Percentiles rank a stretch among this genome's conserved stretches.
Evolutionary conservation across 1,140 invertebrate genomes (phyloP).

Genomic region (Drosophila fuyamai): DNA sequence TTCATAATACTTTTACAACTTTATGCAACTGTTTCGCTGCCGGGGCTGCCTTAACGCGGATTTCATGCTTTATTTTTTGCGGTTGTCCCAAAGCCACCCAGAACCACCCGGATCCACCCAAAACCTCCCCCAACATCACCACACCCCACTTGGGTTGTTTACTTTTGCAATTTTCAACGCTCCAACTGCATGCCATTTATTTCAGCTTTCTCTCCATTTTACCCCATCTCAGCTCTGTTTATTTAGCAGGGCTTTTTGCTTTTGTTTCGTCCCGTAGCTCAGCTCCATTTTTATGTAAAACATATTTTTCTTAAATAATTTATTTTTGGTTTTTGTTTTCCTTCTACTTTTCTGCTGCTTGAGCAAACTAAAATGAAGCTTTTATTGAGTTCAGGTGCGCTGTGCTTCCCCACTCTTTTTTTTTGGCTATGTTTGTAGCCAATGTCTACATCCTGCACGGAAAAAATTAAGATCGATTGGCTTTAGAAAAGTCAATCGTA

Average conservation of each 20-base stretch:
- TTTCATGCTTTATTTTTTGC: constrained; percentile 69
- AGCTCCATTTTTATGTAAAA: constrained; percentile 78
- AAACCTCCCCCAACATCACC: constrained; percentile 4
- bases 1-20: constrained; percentile 83
- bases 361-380: constrained; percentile 81
- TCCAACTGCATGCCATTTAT: constrained; percentile 81
- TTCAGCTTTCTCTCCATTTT: constrained; percentile 48
- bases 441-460: constrained; percentile 7
- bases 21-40: constrained; percentile 74
- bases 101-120: not conserved
- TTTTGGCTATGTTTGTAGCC: constrained; percentile 12
- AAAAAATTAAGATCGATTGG: not conserved
- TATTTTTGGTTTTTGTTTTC: constrained; percentile 68
- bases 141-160: constrained; percentile 58
- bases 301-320: constrained; percentile 84
- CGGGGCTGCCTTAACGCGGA: constrained; percentile 69
- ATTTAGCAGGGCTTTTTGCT: constrained; percentile 35
- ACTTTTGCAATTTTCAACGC: constrained; percentile 81
- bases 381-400: constrained; percentile 81
- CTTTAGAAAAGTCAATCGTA: not conserved
- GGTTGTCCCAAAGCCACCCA: constrained; percentile 13
- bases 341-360: constrained; percentile 74
- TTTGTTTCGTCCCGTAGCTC: constrained; percentile 33
- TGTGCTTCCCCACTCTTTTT: constrained; percentile 8
- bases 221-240: constrained; percentile 12